Evolutionary conservation across 2,113 vertebrate species (phyloP), one percentile per base, ranked within the genome.

Genomic region (Otus sunia): DNA sequence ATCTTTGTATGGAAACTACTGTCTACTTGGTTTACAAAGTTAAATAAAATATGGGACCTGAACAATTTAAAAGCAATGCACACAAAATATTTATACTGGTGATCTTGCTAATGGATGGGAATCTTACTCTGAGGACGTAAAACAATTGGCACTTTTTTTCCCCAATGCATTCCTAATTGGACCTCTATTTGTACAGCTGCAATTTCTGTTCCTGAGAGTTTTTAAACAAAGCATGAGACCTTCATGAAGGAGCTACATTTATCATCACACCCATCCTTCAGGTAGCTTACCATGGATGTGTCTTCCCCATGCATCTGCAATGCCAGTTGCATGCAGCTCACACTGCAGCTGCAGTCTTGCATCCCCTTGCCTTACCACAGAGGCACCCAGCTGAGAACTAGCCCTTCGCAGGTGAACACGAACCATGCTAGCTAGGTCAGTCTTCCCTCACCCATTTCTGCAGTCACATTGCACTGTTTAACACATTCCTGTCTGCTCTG

Each of bases 241-340:
- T 43, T 37, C 13, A 30, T 32, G 43, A 76, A 69, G 43, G 71
- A 90, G 30, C 21, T 36, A 0, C 5, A 79, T n/a, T 11, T 83
- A 10, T 27, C 21, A 47, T 36, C 47, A 14, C 43, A 37, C 43
- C 22, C 13, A 15, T 36, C n/a, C 18, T 11, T 67, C 36, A 39
- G 27, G 23, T 71, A 26, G 1, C 12, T 45, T 64, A 9, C 43
- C 47, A 25, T 1, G 1, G 29, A 41, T 3, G 0, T 43, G 14
- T 21, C 30, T 60, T 66, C 21, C 49, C 18, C 0, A 0, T 15
- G n/a, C 39, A 55, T 29, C 43, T 12, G 15, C 29, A 69, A 19
- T 37, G 74, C 15, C 0, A 0, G 16, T 7, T 87, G 30, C 43
- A 34, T 0, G 0, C 2, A 4, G 12, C 30, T 73, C 12, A 34